phyloP scores from a whole-genome alignment of 2,797 vertebrate genomes.

The Pseudochirops corinnae region DNA sequence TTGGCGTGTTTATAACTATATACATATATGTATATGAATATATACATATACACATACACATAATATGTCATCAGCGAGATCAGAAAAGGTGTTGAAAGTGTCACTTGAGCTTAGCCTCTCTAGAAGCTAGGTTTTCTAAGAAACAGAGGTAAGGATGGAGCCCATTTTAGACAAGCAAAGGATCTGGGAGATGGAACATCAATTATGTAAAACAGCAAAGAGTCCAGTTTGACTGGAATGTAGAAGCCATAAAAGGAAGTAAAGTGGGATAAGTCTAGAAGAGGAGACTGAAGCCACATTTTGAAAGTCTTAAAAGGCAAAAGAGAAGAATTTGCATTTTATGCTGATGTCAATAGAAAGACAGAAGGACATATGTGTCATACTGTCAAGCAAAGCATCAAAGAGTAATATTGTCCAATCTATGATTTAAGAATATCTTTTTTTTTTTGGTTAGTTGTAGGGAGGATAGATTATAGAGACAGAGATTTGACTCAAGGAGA shows the following conservation, averaged over 20 bases:
- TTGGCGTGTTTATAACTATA: too few relatives aligned
- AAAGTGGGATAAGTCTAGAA: not conserved
- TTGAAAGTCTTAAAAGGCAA: not conserved
- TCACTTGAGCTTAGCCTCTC: not conserved
- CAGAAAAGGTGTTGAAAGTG: not conserved
- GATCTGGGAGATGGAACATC: not conserved
- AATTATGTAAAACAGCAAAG: not conserved
- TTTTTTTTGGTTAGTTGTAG: not conserved
- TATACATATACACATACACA: too few relatives aligned
- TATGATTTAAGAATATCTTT: not conserved
- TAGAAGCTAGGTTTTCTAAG: not conserved
- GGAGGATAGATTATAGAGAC: not conserved
- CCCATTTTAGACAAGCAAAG: not conserved
- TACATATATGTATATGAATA: too few relatives aligned
- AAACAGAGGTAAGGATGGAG: not conserved
- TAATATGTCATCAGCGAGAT: too few relatives aligned
- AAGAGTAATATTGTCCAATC: not conserved
- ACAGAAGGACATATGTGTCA: not conserved
- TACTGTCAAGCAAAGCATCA: too few relatives aligned
- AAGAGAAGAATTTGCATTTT: not conserved
- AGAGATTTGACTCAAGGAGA: not conserved
- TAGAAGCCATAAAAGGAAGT: not conserved
- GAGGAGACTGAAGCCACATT: not conserved
- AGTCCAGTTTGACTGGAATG: not conserved
- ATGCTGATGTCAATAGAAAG: not conserved